These are phyloP conservation scores for Notocelia uddmanniana DNA, from an alignment of 2,888 invertebrate genomes.

Conservation along the genomic window DNA sequence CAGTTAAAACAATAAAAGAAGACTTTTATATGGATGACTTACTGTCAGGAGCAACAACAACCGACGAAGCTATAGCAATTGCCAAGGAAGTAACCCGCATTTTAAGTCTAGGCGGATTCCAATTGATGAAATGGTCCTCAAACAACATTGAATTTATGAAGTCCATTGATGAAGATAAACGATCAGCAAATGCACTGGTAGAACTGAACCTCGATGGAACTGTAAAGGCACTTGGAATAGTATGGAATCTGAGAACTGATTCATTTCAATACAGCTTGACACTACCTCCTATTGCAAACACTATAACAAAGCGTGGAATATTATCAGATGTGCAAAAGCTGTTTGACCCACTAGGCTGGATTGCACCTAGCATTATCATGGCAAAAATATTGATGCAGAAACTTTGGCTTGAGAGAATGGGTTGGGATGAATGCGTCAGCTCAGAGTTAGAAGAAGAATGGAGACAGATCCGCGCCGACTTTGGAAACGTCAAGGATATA, in stretches of 20 bases:
- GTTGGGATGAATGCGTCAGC: neutral
- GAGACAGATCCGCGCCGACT: too few relatives aligned
- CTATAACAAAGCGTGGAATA: slow-evolving; percentile 4
- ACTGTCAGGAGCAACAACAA: too few relatives aligned
- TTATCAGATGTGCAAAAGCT: neutral
- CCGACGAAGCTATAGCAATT: too few relatives aligned
- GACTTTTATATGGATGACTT: too few relatives aligned
- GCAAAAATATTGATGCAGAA: neutral
- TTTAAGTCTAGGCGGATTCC: too few relatives aligned
- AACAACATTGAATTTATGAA: too few relatives aligned
- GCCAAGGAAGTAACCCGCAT: too few relatives aligned
- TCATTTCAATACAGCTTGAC: neutral
- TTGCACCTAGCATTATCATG: neutral
- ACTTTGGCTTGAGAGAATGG: neutral
- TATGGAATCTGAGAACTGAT: slow-evolving; percentile 3
- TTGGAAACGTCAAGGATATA: slow-evolving; percentile 32
- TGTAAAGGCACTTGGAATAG: too few relatives aligned
- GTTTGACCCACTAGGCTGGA: neutral
- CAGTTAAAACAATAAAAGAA: slow-evolving; percentile 48
- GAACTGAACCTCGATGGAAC: too few relatives aligned
- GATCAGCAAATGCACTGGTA: too few relatives aligned
- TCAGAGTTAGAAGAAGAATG: slow-evolving; percentile 4
- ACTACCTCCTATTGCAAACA: slow-evolving; percentile 35
- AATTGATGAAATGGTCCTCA: too few relatives aligned
- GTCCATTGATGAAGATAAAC: too few relatives aligned